Percentiles rank a stretch among this genome's conserved stretches.
Evolutionary conservation across 2,888 invertebrate genomes (phyloP).

Genomic region (Tortricodes alternella): DNA sequence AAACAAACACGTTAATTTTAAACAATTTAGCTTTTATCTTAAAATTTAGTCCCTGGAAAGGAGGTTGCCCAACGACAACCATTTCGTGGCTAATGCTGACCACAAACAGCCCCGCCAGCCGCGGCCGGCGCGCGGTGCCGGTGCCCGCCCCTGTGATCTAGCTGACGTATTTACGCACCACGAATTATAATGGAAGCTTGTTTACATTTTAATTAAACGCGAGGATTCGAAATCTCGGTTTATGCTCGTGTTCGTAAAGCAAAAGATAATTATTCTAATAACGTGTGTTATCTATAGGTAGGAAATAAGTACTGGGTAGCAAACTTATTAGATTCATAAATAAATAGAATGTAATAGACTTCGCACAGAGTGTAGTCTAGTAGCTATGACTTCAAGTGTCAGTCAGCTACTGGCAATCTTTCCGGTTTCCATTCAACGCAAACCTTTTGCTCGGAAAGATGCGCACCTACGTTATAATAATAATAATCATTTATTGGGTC

Average conservation of each 20-base stretch:
- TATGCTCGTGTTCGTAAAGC: constrained; percentile 47
- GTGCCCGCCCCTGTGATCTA: constrained; percentile 35
- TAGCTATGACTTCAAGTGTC: constrained; percentile 36
- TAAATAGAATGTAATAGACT: too few relatives aligned
- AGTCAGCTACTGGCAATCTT: neutral
- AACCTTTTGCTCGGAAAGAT: neutral
- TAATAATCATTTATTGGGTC: too few relatives aligned
- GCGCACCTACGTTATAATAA: neutral
- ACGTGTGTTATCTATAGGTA: neutral
- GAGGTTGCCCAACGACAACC: constrained; percentile 49
- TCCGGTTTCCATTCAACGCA: constrained; percentile 7
- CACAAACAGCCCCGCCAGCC: constrained; percentile 51
- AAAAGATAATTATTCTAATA: constrained; percentile 37
- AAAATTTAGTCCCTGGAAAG: constrained; percentile 42
- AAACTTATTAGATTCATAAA: too few relatives aligned
- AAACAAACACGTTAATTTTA: constrained; percentile 4
- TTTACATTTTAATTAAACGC: constrained; percentile 73
- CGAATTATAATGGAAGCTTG: constrained; percentile 64
- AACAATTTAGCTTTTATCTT: constrained; percentile 14
- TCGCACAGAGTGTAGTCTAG: constrained; percentile 30
- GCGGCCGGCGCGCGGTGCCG: constrained; percentile 40
- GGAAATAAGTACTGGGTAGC: too few relatives aligned
- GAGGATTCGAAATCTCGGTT: constrained; percentile 57
- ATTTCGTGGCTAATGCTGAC: constrained; percentile 59
- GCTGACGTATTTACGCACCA: constrained; percentile 48